Evolutionary conservation across 1,140 invertebrate species (phyloP).

Genomic region (Drosophila trapezifrons): DNA sequence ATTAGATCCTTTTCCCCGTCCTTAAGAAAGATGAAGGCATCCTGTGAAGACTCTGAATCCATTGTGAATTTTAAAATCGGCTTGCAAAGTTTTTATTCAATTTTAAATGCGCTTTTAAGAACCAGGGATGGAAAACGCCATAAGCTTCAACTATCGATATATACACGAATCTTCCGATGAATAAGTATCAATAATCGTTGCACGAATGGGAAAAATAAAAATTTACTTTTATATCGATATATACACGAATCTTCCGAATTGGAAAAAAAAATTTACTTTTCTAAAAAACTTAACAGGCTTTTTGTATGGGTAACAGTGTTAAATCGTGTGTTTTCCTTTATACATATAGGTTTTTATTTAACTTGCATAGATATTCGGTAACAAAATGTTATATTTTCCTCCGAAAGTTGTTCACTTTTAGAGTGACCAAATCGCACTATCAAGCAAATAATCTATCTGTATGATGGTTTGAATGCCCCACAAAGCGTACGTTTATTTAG

Average conservation of each 20-base stretch:
- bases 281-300: no score
- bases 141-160: slow-evolving; percentile 7
- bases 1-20: neutral
- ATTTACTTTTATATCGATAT: no score
- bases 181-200: neutral
- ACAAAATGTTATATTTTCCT: neutral
- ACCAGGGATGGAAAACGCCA: slow-evolving; percentile 7
- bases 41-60: neutral
- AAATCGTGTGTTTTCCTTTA: neutral
- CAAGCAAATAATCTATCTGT: no score
- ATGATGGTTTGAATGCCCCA: neutral
- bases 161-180: no score
- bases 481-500: neutral
- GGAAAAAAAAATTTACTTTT: no score
- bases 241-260: no score
- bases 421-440: neutral
- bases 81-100: neutral
- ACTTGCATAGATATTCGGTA: neutral
- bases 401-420: neutral
- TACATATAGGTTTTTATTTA: no score
- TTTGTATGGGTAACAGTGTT: no score
- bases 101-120: neutral
- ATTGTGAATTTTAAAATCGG: neutral
- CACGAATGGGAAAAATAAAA: no score
- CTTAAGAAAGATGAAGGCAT: neutral